Percentiles rank a stretch among this genome's conserved stretches.
phyloP scores from a whole-genome alignment of 1,140 invertebrate species.

The Ceratoteleas bidentatus region DNA sequence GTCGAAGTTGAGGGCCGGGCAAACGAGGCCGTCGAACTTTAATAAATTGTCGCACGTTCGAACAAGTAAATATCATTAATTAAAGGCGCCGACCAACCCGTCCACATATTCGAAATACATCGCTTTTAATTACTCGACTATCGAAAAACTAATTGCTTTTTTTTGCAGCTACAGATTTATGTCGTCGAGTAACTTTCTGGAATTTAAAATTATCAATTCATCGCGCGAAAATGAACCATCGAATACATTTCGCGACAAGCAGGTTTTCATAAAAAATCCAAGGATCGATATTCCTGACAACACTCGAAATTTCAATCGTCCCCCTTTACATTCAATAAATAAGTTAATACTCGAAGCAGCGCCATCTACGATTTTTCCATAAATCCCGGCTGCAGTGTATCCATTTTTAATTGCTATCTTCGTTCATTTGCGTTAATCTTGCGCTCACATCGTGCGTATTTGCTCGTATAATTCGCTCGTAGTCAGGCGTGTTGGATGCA shows the following conservation, averaged over 20 bases:
- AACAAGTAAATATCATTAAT: conserved; percentile 53
- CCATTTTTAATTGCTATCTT: conserved; percentile 35
- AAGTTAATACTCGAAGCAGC: conserved; percentile 7
- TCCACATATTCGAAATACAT: conserved; percentile 26
- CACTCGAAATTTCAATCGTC: too few species aligned
- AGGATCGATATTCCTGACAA: too few species aligned
- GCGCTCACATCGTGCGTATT: conserved; percentile 22
- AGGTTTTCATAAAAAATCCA: too few species aligned
- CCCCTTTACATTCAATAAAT: too few species aligned
- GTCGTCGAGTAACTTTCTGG: not conserved
- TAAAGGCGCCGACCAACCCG: conserved; percentile 14
- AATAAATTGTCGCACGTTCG: conserved; percentile 31
- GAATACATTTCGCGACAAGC: too few species aligned
- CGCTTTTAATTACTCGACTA: conserved; percentile 22
- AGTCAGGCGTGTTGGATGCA: conserved; percentile 7
- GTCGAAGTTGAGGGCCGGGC: conserved; percentile 6
- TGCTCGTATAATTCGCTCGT: conserved; percentile 37
- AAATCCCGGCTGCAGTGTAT: conserved; percentile 13
- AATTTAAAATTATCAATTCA: not conserved
- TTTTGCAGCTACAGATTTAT: not conserved
- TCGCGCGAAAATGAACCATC: too few species aligned
- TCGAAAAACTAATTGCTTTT: conserved; percentile 33
- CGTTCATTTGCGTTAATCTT: conserved; percentile 29
- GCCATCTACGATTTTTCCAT: conserved; percentile 17
- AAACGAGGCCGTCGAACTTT: conserved; percentile 32